These are phyloP conservation scores for Cartodere bifasciata DNA, from an alignment of 2,888 invertebrate species.

Conservation along the genomic window DNA sequence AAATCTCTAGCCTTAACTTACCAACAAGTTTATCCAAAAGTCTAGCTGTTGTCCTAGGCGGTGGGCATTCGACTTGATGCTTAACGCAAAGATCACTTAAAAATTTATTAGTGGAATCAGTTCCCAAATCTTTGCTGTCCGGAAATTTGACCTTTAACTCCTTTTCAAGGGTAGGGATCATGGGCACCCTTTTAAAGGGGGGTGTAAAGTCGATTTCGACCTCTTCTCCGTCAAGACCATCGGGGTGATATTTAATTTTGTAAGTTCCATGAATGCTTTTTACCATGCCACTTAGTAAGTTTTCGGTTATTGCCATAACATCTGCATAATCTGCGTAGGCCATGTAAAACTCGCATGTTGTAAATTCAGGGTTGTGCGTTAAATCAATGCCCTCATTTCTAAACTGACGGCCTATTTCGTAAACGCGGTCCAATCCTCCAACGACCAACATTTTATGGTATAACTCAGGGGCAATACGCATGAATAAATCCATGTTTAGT, in stretches of 20 bases:
- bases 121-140: slow-evolving; percentile 50
- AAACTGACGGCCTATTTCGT: slow-evolving; percentile 76
- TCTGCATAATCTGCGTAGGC: slow-evolving; percentile 99
- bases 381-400: slow-evolving; percentile 98
- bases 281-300: slow-evolving; percentile 88
- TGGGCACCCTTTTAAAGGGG: slow-evolving; percentile 83
- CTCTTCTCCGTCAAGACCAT: slow-evolving; percentile 70
- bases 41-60: slow-evolving; percentile 85
- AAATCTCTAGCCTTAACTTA: too few species aligned
- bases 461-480: slow-evolving; percentile 96
- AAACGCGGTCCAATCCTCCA: slow-evolving; percentile 89
- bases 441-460: slow-evolving; percentile 98
- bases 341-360: slow-evolving; percentile 99
- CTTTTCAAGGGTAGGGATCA: slow-evolving; percentile 85
- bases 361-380: slow-evolving; percentile 99
- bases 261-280: slow-evolving; percentile 81
- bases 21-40: slow-evolving; percentile 87
- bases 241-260: slow-evolving; percentile 85
- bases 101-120: slow-evolving; percentile 57
- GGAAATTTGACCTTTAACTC: slow-evolving; percentile 65
- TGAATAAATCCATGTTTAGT: slow-evolving; percentile 89
- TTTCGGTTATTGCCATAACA: slow-evolving; percentile 84
- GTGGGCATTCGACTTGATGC: slow-evolving; percentile 78
- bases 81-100: slow-evolving; percentile 66
- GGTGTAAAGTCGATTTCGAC: slow-evolving; percentile 93